Base-by-base conservation (phyloP, 2,113 vertebrate species). In the Dipodomys stephensi region DNA sequence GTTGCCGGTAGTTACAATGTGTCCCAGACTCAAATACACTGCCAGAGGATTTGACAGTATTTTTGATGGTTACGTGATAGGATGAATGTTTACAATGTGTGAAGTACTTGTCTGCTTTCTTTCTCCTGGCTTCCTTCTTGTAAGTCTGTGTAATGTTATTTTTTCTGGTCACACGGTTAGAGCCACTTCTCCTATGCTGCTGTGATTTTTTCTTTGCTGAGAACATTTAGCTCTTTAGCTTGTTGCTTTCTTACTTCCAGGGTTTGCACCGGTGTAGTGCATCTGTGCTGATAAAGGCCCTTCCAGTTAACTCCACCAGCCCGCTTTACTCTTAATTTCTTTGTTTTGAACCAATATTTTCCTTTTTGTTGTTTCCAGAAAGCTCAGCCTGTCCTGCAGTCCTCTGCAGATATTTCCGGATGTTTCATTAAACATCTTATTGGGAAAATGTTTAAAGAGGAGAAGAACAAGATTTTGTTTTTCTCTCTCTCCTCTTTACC, bases 321-420 rank as follows among this genome's bases (percentile, higher is more conserved):
- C 20, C 53, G 20, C 28, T 27, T 85, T 85, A 16, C 67, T 85
- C 44, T 83, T 88, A 62, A 67, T 18, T 49, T 88, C n/a, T 44
- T 87, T 15, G 94, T 79, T 90, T 94, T 19, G 67, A 65, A 72
- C 4, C 2, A 81, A 86, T 53, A 65, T 67, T 86, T 84, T 46
- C 15, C 90, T 80, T 73, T 90, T 16, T 64, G 1, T 85, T 62
- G 16, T 94, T 93, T 87, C 25, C 0, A 6, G 64, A 57, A 94
- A 77, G 19, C 0, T 2, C 19, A 62, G 12, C 3, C 5, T 92
- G 64, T 6, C 35, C 85, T 71, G n/a, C 4, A 83, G 11, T 49
- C 22, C 32, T 85, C 87, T 68, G 53, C 32, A 86, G 32, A 62
- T 83, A 76, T 79, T 92, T n/a, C 81, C 71, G 62, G 79, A 74